Percentiles rank a stretch among this genome's conserved stretches.
Conservation (phyloP, 1,140 invertebrate species). For the Pristionchus pacificus region DNA sequence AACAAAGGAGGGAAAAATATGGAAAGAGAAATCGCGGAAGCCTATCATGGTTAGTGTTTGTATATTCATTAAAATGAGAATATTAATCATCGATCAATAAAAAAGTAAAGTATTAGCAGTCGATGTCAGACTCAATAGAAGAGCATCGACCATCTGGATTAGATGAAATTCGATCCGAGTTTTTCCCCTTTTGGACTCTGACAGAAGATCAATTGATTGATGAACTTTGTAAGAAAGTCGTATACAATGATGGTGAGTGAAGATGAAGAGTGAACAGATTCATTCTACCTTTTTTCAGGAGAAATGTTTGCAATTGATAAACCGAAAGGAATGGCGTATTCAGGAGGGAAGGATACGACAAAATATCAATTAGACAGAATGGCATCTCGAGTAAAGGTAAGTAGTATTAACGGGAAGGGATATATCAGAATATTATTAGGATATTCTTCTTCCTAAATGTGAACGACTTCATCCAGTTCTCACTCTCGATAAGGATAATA, state of each 20-base stretch:
- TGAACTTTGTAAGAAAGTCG: neutral
- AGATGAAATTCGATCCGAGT: no score
- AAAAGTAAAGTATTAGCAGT: no score
- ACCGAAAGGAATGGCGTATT: neutral
- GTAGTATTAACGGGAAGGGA: no score
- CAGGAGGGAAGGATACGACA: no score
- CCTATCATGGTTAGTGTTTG: no score
- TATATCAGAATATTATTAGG: no score
- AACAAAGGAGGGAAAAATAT: neutral
- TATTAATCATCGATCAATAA: no score
- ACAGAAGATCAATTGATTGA: neutral
- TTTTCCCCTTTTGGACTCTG: no score
- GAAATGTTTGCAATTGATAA: neutral
- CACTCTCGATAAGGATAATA: neutral
- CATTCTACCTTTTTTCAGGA: neutral
- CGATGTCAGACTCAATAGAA: no score
- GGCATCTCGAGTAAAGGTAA: neutral
- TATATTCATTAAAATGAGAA: no score
- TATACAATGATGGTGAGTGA: neutral
- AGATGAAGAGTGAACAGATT: neutral
- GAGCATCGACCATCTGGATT: no score
- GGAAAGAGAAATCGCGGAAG: no score
- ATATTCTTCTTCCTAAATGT: neutral
- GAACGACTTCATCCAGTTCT: neutral
- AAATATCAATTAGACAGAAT: neutral